Evolutionary conservation across 2,797 vertebrate species (phyloP), one percentile per base, ranked within the genome.

Genomic region (Thalassophryne amazonica): DNA sequence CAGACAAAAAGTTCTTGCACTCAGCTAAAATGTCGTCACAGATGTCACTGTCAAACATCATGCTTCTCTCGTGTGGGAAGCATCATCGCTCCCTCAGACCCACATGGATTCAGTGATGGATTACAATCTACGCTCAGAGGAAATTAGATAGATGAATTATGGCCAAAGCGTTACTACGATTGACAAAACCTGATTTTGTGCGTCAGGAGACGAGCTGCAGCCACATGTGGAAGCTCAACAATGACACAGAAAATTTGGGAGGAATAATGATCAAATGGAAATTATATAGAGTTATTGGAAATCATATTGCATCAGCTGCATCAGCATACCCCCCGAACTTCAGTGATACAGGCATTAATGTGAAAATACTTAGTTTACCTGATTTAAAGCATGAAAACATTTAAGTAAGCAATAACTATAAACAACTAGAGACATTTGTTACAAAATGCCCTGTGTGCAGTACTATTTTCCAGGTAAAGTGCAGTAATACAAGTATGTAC

Each of bases 101-200:
- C 63, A 35, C 30, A 33, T 62, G 56, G 45, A 20, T 60, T 65
- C 39, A 49, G 37, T 81, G 80, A 83, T 57, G 54, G 79, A 84
- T 77, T 12, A 43, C 52, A 21, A 5, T 58, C 35, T 34, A 23
- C 56, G 40, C 33, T 46, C 27, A 43, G 66, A 84, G 55, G 17
- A 81, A 69, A 81, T 69, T 61, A 76, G 31, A 28, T 33, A 45
- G 50, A 59, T 49, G 37, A 50, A 76, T 80, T 67, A 76, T 40
- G 21, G 59, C 45, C 33, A 14, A 64, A 54, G 52, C n/a, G n/a
- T n/a, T n/a, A 69, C 73, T 65, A 67, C 7, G 69, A 68, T 60
- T 60, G 54, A 36, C 41, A 20, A 40, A 78, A 80, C 62, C 69
- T 64, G 72, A 69, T 81, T 76, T 64, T 39, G 46, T 61, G 69